phyloP scores from a whole-genome alignment of 92 coral and sea anemone genomes.

The Hydrozoanthus gracilis region DNA sequence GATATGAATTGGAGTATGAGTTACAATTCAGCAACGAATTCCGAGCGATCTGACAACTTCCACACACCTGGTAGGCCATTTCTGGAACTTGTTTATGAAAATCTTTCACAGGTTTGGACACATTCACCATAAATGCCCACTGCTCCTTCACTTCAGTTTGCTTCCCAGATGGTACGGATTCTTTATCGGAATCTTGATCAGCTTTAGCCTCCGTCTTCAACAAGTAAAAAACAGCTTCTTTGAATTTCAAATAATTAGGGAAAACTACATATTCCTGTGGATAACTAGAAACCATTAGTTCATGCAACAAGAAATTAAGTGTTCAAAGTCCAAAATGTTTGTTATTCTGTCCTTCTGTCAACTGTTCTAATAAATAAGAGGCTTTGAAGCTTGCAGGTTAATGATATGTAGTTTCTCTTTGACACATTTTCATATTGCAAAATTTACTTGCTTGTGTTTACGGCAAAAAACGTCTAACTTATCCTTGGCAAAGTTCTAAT shows the following conservation, averaged over 20 bases:
- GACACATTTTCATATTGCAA: too few relatives aligned
- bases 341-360: too few relatives aligned
- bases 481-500: too few relatives aligned
- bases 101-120: slow-evolving; percentile 80
- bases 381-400: too few relatives aligned
- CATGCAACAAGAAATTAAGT: too few relatives aligned
- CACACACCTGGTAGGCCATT: slow-evolving; percentile 88
- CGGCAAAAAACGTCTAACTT: too few relatives aligned
- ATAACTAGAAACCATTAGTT: neutral
- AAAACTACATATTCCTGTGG: neutral
- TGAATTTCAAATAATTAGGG: too few relatives aligned
- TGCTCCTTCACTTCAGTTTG: slow-evolving; percentile 55
- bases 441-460: too few relatives aligned
- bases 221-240: neutral
- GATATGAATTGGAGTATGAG: neutral
- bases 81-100: slow-evolving; percentile 88
- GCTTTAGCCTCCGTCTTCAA: neutral
- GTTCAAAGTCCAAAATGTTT: too few relatives aligned
- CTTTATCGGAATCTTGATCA: neutral
- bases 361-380: too few relatives aligned
- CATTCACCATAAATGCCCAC: slow-evolving; percentile 89
- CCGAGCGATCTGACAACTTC: neutral
- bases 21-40: neutral
- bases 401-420: too few relatives aligned
- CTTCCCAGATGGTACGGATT: slow-evolving; percentile 15